Base-by-base conservation (phyloP, 2,888 invertebrate genomes). In the Cepaea hortensis region DNA sequence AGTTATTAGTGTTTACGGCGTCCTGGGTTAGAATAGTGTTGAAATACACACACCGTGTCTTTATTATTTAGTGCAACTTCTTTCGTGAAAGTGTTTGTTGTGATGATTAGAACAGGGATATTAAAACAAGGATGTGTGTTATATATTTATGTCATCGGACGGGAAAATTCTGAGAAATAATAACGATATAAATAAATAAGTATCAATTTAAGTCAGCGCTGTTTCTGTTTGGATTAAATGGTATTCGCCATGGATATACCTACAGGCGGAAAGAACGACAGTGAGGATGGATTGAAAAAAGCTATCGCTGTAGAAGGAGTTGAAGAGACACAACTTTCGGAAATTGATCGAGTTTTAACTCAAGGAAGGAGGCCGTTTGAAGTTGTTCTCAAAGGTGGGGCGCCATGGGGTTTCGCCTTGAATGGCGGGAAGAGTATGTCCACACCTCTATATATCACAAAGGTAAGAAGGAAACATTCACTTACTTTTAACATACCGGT, bases 391-490 rank as follows among this genome's bases (percentile, higher is more conserved):
- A 91, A 90, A 81, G 93, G 93, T 3, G 93, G 93, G 1, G 87
- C 88, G 46, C 93, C 93, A 15, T 93, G 93, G 93, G 93, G 92
- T 6, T 92, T 93, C 79, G 90, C 89, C 13, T 72, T 93, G 65
- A 88, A 88, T 55, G 91, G 91, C 55, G 92, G 92, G 6, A 81
- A 88, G 9, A 91, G 90, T 48, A 88, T 90, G 13, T 89, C 86
- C 48, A 84, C 90, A 11, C 90, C 91, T 3, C 88, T 93, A n/a
- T 89, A 91, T 61, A 90, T 93, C 77, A 88, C 90, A 48, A 87
- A 91, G 91, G 93, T 93, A 90, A 89, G 90, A 61, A 20, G 3
- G 4, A 46, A n/a, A 4, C 4, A 55, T 70, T n/a, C 20, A 18
- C 23, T 70, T 18, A 7, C 9, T 9, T 65, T 65, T 65, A n/a